Evolutionary conservation across 2,113 vertebrate species (phyloP), one percentile per base, ranked within the genome.

Genomic region (Ptilorrhoa leucosticta): DNA sequence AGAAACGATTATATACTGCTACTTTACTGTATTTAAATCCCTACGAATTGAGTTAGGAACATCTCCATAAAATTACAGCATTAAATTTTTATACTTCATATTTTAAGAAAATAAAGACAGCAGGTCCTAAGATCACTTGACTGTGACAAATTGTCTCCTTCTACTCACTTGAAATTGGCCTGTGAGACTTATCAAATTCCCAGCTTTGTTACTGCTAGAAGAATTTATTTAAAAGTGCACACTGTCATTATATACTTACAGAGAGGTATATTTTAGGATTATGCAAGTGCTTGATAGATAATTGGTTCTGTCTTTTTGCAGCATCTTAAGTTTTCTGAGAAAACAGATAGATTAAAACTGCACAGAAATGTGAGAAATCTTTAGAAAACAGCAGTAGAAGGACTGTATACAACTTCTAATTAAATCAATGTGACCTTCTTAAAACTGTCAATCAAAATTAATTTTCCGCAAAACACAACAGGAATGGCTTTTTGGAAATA

Each of bases 81-180:
- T 85, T 90, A 89, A 54, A 90, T 72, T 94, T 87, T 94, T 88
- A 93, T 90, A 90, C 35, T 87, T 96, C n/a, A 24, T 65, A 82
- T 65, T 87, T 40, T 57, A 78, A 75, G 71, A 85, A 95, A 68
- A 77, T 80, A 87, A 80, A 93, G 84, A 88, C 90, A 92, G 95
- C 60, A 71, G 78, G 93, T 94, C 94, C 47, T 96, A 90, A 94
- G 85, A 96, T 96, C 92, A 95, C 47, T 83, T 94, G 79, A 91
- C 95, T 94, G 82, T 96, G 82, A 96, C 91, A 95, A 96, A 97
- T 92, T 95, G 85, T 77, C 63, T 90, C 87, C 85, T 91, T 77
- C 87, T 88, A 63, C 90, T 95, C 85, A 54, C 85, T 93, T 83
- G 79, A 95, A 96, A 95, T 93, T 85, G 95, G 92, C 76, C 91